Evolutionary conservation across 2,797 vertebrate genomes (phyloP), one percentile per base, ranked within the genome.

Genomic region (Psittacula derbiana): DNA sequence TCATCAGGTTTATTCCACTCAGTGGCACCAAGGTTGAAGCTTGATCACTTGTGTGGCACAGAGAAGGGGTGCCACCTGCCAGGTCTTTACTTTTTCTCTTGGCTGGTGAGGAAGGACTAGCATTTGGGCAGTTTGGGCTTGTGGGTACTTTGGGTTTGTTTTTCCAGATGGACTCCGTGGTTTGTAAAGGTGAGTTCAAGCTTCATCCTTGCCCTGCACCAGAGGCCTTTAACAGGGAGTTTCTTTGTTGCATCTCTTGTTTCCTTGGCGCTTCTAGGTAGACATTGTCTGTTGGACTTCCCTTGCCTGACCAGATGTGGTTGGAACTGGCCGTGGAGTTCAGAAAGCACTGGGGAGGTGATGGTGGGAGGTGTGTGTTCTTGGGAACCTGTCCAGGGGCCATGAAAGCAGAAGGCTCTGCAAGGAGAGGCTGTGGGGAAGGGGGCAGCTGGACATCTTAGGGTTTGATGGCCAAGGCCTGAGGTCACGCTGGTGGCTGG

Each of bases 261-360:
- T 40, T 36, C 16, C 4, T 1, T 16, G 57, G 16, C 1, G 0
- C 10, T 33, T 41, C 14, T 4, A 14, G 19, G n/a, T 7, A n/a
- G 1, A 55, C 8, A 21, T 16, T 30, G 30, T 23, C 52, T 4
- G 1, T 60, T 41, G 38, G 24, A 15, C 36, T 11, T 73, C 24
- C 19, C 12, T 66, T 66, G 10, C 66, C 19, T 0, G 4, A 44
- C 11, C 8, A 11, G 43, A 8, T 0, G 1, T 6, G 38, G 43
- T 3, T 41, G 28, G 41, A 33, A 12, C 52, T 21, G 33, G 41
- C 46, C 46, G 12, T 4, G 21, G n/a, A 13, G 16, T 36, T 60
- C 23, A 17, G 55, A 47, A 79, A 30, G 20, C 1, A 1, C 13
- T 16, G 16, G 8, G 10, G 7, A 38, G 43, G 46, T 14, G 20